A percentile compares a stretch with the other conserved stretches of the same genome.
phyloP scores from a whole-genome alignment of 2,797 vertebrate species.

The Lepus oiostolus region DNA sequence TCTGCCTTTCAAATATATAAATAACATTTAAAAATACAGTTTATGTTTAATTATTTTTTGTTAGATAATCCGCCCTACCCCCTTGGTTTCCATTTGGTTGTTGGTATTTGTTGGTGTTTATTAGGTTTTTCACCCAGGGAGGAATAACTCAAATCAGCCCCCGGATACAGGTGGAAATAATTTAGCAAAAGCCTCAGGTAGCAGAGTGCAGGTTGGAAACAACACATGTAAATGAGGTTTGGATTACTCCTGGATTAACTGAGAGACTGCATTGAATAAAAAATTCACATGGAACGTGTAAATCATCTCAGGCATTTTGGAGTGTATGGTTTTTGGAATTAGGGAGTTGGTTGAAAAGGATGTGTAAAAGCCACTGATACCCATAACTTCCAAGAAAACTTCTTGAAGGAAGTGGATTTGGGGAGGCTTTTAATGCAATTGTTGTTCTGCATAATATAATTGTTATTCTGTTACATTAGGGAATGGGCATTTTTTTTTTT shows the following conservation, averaged over 20 bases:
- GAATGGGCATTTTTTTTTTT: neutral
- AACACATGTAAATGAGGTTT: constrained; percentile 58
- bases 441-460: neutral
- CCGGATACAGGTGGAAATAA: constrained; percentile 42
- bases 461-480: neutral
- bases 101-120: constrained; percentile 40
- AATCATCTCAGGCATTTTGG: constrained; percentile 56
- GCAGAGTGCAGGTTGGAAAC: constrained; percentile 46
- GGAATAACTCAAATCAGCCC: constrained; percentile 26
- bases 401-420: neutral
- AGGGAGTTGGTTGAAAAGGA: constrained; percentile 15
- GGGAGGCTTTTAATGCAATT: constrained; percentile 27
- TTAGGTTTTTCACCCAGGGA: constrained; percentile 35
- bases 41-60: constrained; percentile 50
- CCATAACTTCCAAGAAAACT: constrained; percentile 47
- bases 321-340: constrained; percentile 55
- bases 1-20: too few species aligned
- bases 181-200: constrained; percentile 52
- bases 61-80: neutral
- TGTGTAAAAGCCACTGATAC: constrained; percentile 23
- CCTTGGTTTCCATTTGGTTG: constrained; percentile 31
- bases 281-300: constrained; percentile 36
- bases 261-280: constrained; percentile 38
- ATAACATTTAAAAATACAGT: neutral
- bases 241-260: constrained; percentile 60